phyloP scores from a whole-genome alignment of 1,140 invertebrate species.

The Bombus confusus region DNA sequence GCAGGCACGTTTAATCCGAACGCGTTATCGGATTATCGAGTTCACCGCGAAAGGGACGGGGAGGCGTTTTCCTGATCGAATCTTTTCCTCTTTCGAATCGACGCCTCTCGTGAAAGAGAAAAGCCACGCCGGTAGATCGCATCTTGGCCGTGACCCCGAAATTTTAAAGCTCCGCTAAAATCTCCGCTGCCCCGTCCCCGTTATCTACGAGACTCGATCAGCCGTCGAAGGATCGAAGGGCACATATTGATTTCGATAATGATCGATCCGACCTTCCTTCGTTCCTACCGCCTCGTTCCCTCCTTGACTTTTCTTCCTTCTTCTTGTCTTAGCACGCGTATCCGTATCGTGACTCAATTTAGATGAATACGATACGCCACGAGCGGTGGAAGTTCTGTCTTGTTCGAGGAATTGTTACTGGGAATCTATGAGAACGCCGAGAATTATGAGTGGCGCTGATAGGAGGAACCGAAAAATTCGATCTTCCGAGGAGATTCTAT shows the following conservation, averaged over 20 bases:
- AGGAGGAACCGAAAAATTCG: neutral
- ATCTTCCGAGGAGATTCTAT: neutral
- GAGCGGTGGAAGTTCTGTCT: conserved; percentile 7
- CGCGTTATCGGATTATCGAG: conserved; percentile 9
- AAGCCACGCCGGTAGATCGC: conserved; percentile 27
- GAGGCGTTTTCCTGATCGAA: conserved; percentile 38
- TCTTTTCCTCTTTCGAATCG: conserved; percentile 20
- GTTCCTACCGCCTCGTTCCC: neutral
- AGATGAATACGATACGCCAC: conserved; percentile 29
- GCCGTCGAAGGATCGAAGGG: conserved; percentile 45
- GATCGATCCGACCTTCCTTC: conserved; percentile 60
- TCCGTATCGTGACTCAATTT: conserved; percentile 52
- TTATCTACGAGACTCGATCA: conserved; percentile 39
- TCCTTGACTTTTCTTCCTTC: neutral
- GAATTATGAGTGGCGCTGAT: neutral
- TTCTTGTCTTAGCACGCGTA: conserved; percentile 2
- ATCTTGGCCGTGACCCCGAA: conserved; percentile 38
- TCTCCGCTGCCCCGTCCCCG: neutral
- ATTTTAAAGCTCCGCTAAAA: conserved; percentile 43
- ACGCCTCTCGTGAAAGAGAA: conserved; percentile 14
- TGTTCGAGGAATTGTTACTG: conserved; percentile 8
- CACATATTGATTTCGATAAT: conserved; percentile 74
- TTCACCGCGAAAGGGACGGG: neutral
- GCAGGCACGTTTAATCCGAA: conserved; percentile 15
- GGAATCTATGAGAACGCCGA: conserved; percentile 2